Evolutionary conservation across 23 tunicate genomes (phyloP).

Genomic region (Ciona savignyi): DNA sequence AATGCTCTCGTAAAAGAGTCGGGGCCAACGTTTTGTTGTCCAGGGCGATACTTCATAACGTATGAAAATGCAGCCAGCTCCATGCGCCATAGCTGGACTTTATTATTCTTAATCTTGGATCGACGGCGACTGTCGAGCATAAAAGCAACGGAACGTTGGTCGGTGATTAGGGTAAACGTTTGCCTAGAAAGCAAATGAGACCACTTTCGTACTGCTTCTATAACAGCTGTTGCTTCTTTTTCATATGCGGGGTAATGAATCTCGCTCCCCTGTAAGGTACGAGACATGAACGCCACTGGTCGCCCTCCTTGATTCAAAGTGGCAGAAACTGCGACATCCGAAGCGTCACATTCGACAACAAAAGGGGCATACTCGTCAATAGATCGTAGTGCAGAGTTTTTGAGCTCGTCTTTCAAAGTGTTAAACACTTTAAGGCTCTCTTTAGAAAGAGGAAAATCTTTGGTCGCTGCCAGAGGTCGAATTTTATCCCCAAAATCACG

Average conservation of each 20-base stretch:
- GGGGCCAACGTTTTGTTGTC: constrained; percentile 8
- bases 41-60: background rate
- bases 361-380: constrained; percentile 11
- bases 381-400: background rate
- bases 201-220: constrained; percentile 24
- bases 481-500: constrained; percentile 1
- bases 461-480: background rate
- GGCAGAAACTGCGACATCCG: constrained; percentile 14
- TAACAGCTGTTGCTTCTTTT: constrained; percentile 16
- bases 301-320: constrained; percentile 11
- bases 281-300: no score
- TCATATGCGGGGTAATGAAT: constrained; percentile 1
- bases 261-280: constrained; percentile 10
- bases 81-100: constrained; percentile 10
- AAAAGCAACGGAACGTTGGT: no score
- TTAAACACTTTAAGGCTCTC: constrained; percentile 2
- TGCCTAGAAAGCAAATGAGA: background rate
- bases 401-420: background rate
- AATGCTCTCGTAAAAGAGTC: constrained; percentile 1
- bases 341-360: constrained; percentile 11
- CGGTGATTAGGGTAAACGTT: no score
- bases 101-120: constrained; percentile 12
- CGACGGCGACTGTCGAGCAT: background rate
- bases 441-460: background rate
- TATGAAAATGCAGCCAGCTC: background rate